These are phyloP conservation scores for Epinephelus cyanopodus DNA, from an alignment of 2,113 vertebrate genomes.

Conservation along the genomic window DNA sequence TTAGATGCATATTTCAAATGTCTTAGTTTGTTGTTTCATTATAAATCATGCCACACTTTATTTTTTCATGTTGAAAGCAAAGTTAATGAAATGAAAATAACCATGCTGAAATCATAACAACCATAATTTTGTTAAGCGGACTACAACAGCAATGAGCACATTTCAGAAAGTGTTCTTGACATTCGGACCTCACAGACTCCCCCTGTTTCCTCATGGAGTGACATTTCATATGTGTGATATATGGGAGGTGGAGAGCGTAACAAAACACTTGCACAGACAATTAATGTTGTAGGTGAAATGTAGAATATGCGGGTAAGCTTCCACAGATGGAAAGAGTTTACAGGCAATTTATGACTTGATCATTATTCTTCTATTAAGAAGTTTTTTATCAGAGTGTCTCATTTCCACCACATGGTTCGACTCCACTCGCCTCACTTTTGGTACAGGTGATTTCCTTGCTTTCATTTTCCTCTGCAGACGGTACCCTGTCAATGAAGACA, in stretches of 20 bases:
- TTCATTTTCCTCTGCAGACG: too few species aligned
- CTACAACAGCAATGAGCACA: conserved; percentile 2
- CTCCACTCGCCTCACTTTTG: too few species aligned
- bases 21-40: neutral
- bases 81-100: conserved; percentile 52
- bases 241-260: conserved; percentile 23
- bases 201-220: conserved; percentile 1
- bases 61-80: conserved; percentile 33
- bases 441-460: too few species aligned
- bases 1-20: conserved; percentile 4
- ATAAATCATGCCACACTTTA: neutral
- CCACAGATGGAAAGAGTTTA: conserved; percentile 42
- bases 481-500: too few species aligned
- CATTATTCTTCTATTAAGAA: conserved; percentile 1
- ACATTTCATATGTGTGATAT: conserved; percentile 43
- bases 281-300: conserved; percentile 44
- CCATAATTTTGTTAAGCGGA: conserved; percentile 25
- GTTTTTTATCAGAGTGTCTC: neutral
- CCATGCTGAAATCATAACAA: conserved; percentile 20
- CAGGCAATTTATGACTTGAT: conserved; percentile 8
- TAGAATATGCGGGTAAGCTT: neutral
- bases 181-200: conserved; percentile 23
- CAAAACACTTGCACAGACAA: conserved; percentile 41
- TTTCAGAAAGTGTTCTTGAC: conserved; percentile 43
- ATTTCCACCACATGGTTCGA: too few species aligned